Conservation (phyloP, 1,140 invertebrate species). For the Akabosia matsudoensis region DNA sequence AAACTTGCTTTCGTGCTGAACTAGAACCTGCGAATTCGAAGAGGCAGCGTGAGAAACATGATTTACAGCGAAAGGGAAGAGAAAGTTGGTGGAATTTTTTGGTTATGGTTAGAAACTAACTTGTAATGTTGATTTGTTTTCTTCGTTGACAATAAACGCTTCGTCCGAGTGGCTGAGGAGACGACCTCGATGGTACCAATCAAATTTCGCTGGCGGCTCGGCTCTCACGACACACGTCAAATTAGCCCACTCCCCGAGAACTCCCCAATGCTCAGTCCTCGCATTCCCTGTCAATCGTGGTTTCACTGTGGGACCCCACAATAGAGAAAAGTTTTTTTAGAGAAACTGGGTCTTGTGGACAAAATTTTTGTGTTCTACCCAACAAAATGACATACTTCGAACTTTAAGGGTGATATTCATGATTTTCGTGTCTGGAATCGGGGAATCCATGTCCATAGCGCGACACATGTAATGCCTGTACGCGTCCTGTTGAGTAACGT, state of each 20-base stretch:
- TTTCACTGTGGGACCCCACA: conserved; percentile 22
- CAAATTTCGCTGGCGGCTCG: conserved; percentile 42
- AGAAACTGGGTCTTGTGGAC: no score
- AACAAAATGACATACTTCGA: conserved; percentile 37
- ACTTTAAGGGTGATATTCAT: conserved; percentile 46
- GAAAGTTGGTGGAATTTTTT: no score
- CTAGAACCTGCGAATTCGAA: conserved; percentile 35
- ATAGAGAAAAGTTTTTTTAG: neutral
- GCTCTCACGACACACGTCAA: conserved; percentile 44
- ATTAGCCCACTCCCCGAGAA: conserved; percentile 43
- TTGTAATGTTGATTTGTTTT: conserved; percentile 43
- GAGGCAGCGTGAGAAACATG: neutral
- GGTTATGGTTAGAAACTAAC: conserved; percentile 17
- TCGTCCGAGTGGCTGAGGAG: conserved; percentile 32
- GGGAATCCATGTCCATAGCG: conserved; percentile 43
- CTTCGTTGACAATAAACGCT: conserved; percentile 37
- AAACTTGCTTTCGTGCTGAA: conserved; percentile 35
- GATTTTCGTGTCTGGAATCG: conserved; percentile 38
- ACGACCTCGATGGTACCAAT: conserved; percentile 32
- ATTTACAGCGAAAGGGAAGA: no score
- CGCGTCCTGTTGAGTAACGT: conserved; percentile 37
- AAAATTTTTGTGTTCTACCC: neutral
- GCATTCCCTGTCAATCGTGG: conserved; percentile 4
- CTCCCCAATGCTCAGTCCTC: conserved; percentile 39
- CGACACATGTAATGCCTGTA: conserved; percentile 40